A percentile compares a stretch with the other conserved stretches of the same genome.
These are phyloP conservation scores for Procavia capensis DNA, from an alignment of 2,113 vertebrate genomes.

Conservation along the genomic window DNA sequence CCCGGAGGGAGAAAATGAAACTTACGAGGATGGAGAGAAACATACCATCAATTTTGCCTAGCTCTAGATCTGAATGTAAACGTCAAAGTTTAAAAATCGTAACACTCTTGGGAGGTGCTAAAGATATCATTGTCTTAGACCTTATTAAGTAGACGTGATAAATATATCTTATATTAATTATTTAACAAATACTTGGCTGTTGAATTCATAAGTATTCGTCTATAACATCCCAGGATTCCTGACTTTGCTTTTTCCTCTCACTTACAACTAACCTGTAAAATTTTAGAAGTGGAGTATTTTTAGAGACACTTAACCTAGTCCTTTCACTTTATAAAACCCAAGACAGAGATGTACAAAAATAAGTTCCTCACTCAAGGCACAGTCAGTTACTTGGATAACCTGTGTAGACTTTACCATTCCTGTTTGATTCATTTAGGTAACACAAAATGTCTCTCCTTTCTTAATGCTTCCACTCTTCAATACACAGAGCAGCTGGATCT, in stretches of 20 bases:
- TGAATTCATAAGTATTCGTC: background rate
- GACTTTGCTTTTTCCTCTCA: slow-evolving; percentile 1
- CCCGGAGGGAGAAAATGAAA: background rate
- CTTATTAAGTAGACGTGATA: background rate
- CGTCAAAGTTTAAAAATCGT: background rate
- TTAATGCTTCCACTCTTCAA: background rate
- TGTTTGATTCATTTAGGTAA: background rate
- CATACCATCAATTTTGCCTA: background rate
- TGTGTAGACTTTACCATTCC: too few relatives aligned
- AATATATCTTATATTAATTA: background rate
- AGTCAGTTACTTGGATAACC: background rate
- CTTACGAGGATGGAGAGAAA: background rate
- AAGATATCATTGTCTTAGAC: background rate
- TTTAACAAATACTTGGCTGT: slow-evolving; percentile 18
- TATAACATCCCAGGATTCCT: background rate
- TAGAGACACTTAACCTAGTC: background rate
- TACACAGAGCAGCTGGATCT: background rate
- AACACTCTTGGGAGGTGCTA: background rate
- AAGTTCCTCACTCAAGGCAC: background rate
- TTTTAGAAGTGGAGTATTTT: slow-evolving; percentile 13
- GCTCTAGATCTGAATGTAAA: background rate
- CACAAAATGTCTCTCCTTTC: background rate
- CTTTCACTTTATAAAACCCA: background rate
- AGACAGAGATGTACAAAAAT: background rate
- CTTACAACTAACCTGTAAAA: slow-evolving; percentile 1